phyloP scores from a whole-genome alignment of 2,888 invertebrate genomes.

The Lepidochrysops patricia region DNA sequence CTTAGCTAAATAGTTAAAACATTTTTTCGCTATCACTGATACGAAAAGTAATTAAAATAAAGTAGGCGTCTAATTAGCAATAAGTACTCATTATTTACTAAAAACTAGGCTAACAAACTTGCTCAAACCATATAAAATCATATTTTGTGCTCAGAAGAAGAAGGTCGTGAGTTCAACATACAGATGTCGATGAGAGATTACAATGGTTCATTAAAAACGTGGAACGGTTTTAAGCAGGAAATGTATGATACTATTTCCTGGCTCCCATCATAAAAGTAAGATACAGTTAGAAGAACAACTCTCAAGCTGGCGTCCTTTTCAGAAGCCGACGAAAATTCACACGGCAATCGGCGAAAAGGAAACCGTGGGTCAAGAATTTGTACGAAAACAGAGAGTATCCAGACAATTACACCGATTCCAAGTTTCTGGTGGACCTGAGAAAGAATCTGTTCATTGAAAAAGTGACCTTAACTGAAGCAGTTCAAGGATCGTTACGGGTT shows the following conservation, averaged over 20 bases:
- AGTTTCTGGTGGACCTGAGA: constrained; percentile 88
- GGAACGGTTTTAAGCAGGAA: not conserved
- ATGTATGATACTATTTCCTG: not conserved
- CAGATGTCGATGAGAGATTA: not conserved
- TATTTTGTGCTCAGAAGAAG: not conserved
- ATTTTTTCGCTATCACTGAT: too few relatives aligned
- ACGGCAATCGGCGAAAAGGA: constrained; percentile 40
- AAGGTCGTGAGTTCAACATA: not conserved
- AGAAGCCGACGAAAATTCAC: constrained; percentile 50
- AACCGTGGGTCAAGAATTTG: constrained; percentile 89
- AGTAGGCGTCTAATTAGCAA: too few relatives aligned
- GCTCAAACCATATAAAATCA: too few relatives aligned
- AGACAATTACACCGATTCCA: constrained; percentile 93
- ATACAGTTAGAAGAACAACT: constrained; percentile 6
- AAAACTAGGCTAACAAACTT: too few relatives aligned
- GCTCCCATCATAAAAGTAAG: not conserved
- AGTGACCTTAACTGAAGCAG: constrained; percentile 80
- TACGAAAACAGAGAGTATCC: constrained; percentile 91
- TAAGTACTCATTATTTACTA: too few relatives aligned
- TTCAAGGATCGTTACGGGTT: constrained; percentile 84
- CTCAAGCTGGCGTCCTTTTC: constrained; percentile 36
- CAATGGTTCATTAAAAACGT: not conserved
- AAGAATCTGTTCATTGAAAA: constrained; percentile 88
- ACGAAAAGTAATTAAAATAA: too few relatives aligned
- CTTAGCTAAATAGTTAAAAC: too few relatives aligned